Base-by-base conservation (phyloP, 2,888 invertebrate genomes). In the Corythucha ciliata region DNA sequence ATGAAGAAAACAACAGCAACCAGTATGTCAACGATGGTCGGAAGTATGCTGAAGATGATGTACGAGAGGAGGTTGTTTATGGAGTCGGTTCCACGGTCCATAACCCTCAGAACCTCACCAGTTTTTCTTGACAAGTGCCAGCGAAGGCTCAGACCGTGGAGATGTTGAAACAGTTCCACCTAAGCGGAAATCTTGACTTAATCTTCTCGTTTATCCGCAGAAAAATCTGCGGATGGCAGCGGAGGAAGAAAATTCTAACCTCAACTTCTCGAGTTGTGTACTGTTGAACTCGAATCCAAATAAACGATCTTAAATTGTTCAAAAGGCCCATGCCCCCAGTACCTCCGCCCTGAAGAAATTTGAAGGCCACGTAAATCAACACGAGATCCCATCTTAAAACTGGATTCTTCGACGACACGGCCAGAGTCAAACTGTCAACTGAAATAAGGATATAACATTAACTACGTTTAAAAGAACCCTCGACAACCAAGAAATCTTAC, bases 61-160 rank as follows among this genome's bases (percentile, higher is more conserved):
- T 85, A 92, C 63, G 85, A 92, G 1, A 97, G 75, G 8, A 98
- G 74, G 68, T 85, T 91, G 70, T 94, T 93, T 61, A 97, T 91
- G 48, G 93, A 93, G 62, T 89, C 91, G 0, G 96, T 96, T 59
- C 97, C 97, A 56, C 97, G 76, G 70, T 98, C 97, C 88, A 98
- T 94, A 0, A 97, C 83, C 27, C 94, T 74, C 2, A 97, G 72
- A 1, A 98, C 93, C 72, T 98, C 96, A 2, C 97, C 97, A 0
- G 97, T 97, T 72, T 97, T 97, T 10, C 96, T 73, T 2, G 83
- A 78, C 27, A 97, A 71, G 69, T 98, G 97, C 97, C 97, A 98
- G 21, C 88, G 77, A 42, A 98, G 74, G 4, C 94, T 93, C 48
- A 98, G 69, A 52, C 81, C 76, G 68, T 96, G 96, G 14, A 96